These are phyloP conservation scores for Pterobdella sp. DNA, from an alignment of 2,888 invertebrate species.

Conservation along the genomic window DNA sequence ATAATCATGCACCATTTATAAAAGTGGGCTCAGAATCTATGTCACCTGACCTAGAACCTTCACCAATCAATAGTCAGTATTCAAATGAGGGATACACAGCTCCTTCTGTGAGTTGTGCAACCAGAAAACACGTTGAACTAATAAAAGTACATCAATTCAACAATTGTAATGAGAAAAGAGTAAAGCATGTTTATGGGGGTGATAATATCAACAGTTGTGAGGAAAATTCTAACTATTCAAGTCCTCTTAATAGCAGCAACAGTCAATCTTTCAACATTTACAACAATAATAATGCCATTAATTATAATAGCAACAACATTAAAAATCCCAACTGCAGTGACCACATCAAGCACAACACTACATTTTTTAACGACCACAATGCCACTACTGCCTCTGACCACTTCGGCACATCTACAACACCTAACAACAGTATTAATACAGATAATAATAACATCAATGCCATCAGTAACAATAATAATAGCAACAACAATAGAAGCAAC, in stretches of 20 bases:
- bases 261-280: neutral
- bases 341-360: neutral
- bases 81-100: neutral
- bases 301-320: neutral
- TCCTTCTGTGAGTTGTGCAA: neutral
- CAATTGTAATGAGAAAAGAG: neutral
- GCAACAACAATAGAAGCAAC: conserved; percentile 1
- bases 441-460: neutral
- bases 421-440: neutral
- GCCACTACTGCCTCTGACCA: too few relatives aligned
- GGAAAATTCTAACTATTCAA: neutral
- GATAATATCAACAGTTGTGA: neutral
- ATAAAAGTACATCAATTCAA: neutral
- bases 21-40: neutral
- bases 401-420: too few relatives aligned
- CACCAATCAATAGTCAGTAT: neutral
- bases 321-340: neutral
- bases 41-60: neutral
- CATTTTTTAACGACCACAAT: too few relatives aligned
- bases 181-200: neutral
- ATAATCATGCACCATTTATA: neutral
- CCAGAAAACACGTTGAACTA: neutral
- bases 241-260: neutral
- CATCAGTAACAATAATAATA: conserved; percentile 1
- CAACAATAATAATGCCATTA: neutral